These are phyloP conservation scores for Papilio xuthus DNA, from an alignment of 1,140 invertebrate genomes.

Conservation along the genomic window DNA sequence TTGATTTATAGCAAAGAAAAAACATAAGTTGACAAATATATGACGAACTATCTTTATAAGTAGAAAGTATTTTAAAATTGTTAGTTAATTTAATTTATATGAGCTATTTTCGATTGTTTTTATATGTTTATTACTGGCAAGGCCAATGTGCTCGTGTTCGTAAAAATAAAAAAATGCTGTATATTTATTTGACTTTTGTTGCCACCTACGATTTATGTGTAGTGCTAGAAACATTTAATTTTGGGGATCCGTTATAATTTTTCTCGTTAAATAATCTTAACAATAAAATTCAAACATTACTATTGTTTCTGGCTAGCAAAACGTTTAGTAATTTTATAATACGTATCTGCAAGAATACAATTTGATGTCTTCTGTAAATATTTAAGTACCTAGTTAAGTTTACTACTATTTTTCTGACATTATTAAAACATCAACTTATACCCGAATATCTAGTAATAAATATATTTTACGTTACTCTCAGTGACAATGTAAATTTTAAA, in stretches of 20 bases:
- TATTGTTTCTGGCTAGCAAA: constrained; percentile 4
- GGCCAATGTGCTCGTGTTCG: constrained; percentile 1
- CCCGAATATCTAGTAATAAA: no score
- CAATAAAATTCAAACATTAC: neutral
- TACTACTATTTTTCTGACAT: no score
- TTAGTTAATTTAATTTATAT: neutral
- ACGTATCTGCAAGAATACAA: neutral
- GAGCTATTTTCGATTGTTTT: constrained; percentile 15
- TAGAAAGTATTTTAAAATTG: neutral
- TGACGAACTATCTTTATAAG: neutral
- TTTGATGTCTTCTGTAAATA: neutral
- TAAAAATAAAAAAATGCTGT: neutral
- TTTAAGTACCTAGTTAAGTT: neutral
- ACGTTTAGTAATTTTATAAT: neutral
- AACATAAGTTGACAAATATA: constrained; percentile 1
- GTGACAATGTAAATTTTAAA: no score
- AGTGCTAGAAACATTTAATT: constrained; percentile 17
- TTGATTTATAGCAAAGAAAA: constrained; percentile 35
- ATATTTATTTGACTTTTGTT: constrained; percentile 15
- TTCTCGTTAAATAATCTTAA: neutral
- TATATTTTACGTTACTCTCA: no score
- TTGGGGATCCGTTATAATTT: constrained; percentile 6
- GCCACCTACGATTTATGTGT: constrained; percentile 22
- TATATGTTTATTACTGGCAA: constrained; percentile 13
- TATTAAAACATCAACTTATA: no score